phyloP scores from a whole-genome alignment of 2,888 invertebrate genomes.

The Electrophaes corylata region DNA sequence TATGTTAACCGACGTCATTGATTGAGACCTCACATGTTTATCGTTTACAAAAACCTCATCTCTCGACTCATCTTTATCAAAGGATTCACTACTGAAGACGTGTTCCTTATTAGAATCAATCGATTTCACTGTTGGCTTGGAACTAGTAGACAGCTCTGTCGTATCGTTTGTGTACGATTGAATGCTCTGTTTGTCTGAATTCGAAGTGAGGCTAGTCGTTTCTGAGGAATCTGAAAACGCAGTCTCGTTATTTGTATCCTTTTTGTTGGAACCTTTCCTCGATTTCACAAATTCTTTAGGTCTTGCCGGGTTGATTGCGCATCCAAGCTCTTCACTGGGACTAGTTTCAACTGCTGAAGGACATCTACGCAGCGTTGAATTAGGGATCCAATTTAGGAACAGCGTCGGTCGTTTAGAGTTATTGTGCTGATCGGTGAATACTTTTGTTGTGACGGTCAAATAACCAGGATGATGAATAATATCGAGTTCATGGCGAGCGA shows the following conservation, averaged over 20 bases:
- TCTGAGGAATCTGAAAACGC: conserved; percentile 83
- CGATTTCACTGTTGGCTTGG: conserved; percentile 71
- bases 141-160: conserved; percentile 70
- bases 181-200: conserved; percentile 80
- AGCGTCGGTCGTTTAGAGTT: conserved; percentile 91
- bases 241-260: conserved; percentile 72
- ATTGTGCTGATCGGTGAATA: conserved; percentile 90
- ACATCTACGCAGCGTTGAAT: conserved; percentile 93
- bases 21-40: conserved; percentile 81
- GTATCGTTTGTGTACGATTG: conserved; percentile 76
- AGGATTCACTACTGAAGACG: conserved; percentile 55
- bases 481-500: conserved; percentile 92
- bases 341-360: conserved; percentile 89
- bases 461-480: conserved; percentile 96
- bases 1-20: conserved; percentile 87
- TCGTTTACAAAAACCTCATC: conserved; percentile 67
- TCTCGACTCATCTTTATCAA: conserved; percentile 60
- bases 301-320: conserved; percentile 59
- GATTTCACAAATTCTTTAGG: conserved; percentile 58
- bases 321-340: conserved; percentile 72
- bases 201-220: conserved; percentile 79
- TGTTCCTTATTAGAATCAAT: conserved; percentile 70
- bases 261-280: conserved; percentile 48
- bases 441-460: conserved; percentile 93
- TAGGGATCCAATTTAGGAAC: conserved; percentile 97